A percentile compares a stretch with the other conserved stretches of the same genome.
Evolutionary conservation across 2,113 vertebrate species (phyloP).

Genomic region (Limnothrissa miodon): DNA sequence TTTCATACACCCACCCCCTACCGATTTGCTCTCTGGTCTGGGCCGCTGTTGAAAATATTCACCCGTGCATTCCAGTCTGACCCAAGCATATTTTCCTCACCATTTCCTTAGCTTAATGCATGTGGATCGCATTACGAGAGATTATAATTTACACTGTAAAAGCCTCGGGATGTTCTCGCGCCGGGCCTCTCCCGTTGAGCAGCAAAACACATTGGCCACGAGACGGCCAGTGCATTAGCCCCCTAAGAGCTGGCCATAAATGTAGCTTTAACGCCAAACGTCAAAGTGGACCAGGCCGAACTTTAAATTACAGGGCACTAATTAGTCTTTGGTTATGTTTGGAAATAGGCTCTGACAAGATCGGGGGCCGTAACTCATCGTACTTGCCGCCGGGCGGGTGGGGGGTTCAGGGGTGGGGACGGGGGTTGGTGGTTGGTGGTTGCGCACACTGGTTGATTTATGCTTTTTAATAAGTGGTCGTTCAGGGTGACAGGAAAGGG

Average conservation of each 20-base stretch:
- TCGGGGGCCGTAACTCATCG: not conserved
- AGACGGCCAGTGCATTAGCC: slow-evolving; percentile 62
- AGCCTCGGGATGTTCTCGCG: slow-evolving; percentile 16
- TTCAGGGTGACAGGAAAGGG: not conserved
- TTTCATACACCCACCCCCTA: not conserved
- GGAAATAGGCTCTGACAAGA: not conserved
- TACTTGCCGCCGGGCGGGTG: not conserved
- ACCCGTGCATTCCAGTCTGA: slow-evolving; percentile 51
- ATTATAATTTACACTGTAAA: slow-evolving; percentile 47
- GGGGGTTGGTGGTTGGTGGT: not conserved
- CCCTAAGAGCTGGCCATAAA: slow-evolving; percentile 61
- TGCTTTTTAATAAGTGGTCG: slow-evolving; percentile 10
- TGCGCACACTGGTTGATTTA: not conserved
- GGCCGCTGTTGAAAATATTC: slow-evolving; percentile 38
- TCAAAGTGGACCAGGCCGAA: slow-evolving; percentile 14
- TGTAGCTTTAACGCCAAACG: slow-evolving; percentile 24
- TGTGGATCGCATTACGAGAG: slow-evolving; percentile 49
- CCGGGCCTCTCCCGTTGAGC: not conserved
- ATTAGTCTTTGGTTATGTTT: slow-evolving; percentile 32
- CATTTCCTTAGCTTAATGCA: slow-evolving; percentile 48
- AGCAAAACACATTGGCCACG: not conserved
- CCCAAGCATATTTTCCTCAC: slow-evolving; percentile 43
- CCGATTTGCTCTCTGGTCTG: slow-evolving; percentile 32
- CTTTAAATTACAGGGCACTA: slow-evolving; percentile 13
- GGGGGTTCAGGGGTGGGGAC: no score